Percentiles rank a stretch among this genome's conserved stretches.
Evolutionary conservation across 2,797 vertebrate genomes (phyloP).

Genomic region (Monodelphis domestica): DNA sequence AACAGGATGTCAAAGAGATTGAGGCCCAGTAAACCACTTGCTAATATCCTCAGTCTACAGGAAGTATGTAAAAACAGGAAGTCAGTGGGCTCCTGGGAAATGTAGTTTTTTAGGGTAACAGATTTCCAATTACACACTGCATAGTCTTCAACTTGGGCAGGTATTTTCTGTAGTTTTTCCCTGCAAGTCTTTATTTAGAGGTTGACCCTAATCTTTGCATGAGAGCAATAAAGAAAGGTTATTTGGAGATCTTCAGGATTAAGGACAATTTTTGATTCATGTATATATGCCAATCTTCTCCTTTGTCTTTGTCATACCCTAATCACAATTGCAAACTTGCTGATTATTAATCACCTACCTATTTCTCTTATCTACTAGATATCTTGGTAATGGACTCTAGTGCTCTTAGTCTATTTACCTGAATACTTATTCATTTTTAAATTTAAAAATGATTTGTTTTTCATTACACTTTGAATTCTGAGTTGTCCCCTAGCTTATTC

Average conservation of each 20-base stretch:
- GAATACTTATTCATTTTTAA: not conserved
- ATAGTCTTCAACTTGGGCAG: not conserved
- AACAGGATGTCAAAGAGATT: no score
- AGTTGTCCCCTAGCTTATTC: not conserved
- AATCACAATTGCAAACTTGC: not conserved
- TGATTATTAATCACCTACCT: not conserved
- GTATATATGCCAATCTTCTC: not conserved
- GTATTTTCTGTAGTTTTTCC: not conserved
- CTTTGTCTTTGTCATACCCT: constrained; percentile 13
- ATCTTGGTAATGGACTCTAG: not conserved
- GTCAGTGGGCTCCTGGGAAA: no score
- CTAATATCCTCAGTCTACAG: no score
- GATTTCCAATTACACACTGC: no score
- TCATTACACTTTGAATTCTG: not conserved
- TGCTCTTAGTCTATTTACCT: not conserved
- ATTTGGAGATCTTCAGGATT: not conserved
- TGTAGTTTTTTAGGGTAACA: no score
- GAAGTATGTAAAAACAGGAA: no score
- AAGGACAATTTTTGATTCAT: not conserved
- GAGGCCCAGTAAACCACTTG: no score
- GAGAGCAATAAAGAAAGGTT: not conserved
- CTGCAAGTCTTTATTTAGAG: accelerated
- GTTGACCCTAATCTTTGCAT: not conserved
- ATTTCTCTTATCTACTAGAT: not conserved
- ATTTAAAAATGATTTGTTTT: not conserved